Evolutionary conservation across 2,797 vertebrate species (phyloP).

Genomic region (Podargus strigoides): DNA sequence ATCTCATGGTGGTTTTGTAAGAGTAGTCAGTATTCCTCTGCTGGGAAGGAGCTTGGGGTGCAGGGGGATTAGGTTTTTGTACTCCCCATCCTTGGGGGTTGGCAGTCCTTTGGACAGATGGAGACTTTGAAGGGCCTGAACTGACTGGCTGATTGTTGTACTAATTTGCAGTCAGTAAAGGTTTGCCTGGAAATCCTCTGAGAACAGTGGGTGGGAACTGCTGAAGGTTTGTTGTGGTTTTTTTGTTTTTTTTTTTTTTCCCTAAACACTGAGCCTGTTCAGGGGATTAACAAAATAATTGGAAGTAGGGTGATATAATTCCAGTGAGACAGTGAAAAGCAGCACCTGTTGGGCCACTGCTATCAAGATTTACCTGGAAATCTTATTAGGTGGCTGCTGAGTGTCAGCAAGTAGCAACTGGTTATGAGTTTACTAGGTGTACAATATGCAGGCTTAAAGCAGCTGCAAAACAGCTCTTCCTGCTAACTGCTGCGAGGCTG

Average conservation of each 20-base stretch:
- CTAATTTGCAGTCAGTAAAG: conserved; percentile 30
- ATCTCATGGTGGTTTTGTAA: neutral
- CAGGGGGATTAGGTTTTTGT: neutral
- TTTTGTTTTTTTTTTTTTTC: neutral
- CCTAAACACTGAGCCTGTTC: neutral
- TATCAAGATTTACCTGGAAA: neutral
- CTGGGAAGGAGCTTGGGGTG: neutral
- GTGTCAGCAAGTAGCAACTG: neutral
- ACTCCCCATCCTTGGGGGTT: neutral
- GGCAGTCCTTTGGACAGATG: neutral
- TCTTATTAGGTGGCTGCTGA: neutral
- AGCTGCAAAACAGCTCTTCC: neutral
- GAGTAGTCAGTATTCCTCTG: neutral
- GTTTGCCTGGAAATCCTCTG: conserved; percentile 3
- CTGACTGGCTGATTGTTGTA: neutral
- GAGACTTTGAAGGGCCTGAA: neutral
- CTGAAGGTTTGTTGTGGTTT: no score
- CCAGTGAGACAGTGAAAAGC: neutral
- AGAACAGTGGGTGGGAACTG: neutral
- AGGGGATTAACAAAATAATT: conserved; percentile 1
- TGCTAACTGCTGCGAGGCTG: neutral
- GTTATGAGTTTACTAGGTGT: neutral
- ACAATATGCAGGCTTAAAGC: neutral
- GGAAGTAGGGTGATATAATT: neutral
- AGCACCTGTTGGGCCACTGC: neutral